phyloP scores from a whole-genome alignment of 1,140 invertebrate genomes.

The Cydia amplana region DNA sequence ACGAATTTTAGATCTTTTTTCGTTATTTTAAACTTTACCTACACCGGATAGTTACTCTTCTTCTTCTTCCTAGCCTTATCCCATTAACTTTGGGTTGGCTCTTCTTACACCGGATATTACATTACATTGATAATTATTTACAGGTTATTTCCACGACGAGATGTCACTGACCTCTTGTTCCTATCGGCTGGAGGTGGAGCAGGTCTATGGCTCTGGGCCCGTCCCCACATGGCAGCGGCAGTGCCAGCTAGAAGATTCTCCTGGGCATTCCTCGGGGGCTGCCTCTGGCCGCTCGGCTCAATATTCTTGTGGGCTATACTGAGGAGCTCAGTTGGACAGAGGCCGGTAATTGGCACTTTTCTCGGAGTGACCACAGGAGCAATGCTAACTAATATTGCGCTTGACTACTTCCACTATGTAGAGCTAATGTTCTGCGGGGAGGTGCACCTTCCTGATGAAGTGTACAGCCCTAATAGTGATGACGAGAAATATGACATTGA shows the following conservation, averaged over 20 bases:
- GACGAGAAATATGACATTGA: conserved; percentile 79
- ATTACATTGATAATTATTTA: conserved; percentile 43
- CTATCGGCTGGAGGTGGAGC: conserved; percentile 71
- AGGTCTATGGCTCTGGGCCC: conserved; percentile 74
- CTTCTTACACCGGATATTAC: too few species aligned
- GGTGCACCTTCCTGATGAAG: conserved; percentile 68
- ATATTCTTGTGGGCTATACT: conserved; percentile 77
- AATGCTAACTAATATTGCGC: conserved; percentile 74
- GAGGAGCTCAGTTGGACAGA: conserved; percentile 71
- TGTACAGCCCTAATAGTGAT: conserved; percentile 74
- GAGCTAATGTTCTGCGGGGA: conserved; percentile 77
- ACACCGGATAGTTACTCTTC: too few species aligned
- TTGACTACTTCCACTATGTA: conserved; percentile 78
- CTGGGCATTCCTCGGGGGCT: conserved; percentile 76
- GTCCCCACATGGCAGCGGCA: conserved; percentile 76
- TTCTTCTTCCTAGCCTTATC: too few species aligned
- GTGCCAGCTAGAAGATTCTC: conserved; percentile 71
- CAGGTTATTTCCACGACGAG: conserved; percentile 72
- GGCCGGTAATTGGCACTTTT: conserved; percentile 68
- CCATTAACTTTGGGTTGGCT: too few species aligned
- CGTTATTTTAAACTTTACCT: background rate
- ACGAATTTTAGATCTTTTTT: background rate
- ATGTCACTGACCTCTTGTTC: conserved; percentile 75
- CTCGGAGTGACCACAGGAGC: conserved; percentile 71
- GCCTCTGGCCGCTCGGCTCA: conserved; percentile 73